Percentiles rank a stretch among this genome's conserved stretches.
phyloP scores from a whole-genome alignment of 2,888 invertebrate species.

The Acrobasis repandana region DNA sequence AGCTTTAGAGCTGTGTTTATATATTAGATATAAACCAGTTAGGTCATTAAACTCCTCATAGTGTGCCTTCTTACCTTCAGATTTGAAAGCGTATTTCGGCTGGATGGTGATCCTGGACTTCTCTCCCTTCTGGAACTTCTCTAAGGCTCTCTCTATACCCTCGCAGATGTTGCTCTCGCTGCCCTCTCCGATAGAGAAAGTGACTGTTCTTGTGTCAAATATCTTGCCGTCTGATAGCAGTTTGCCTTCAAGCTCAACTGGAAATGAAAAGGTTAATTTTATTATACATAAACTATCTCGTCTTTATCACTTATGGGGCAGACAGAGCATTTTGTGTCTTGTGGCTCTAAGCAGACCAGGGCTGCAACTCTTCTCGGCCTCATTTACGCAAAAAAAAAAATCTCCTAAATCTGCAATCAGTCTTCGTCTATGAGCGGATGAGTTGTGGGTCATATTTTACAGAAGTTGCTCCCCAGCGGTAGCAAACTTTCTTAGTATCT shows the following conservation, averaged over 20 bases:
- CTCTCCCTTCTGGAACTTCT: constrained; percentile 91
- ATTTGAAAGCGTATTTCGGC: constrained; percentile 91
- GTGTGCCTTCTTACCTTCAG: constrained; percentile 63
- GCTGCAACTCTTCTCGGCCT: too few species aligned
- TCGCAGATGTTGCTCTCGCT: constrained; percentile 87
- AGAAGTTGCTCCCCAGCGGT: too few species aligned
- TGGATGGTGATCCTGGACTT: constrained; percentile 88
- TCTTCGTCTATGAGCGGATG: too few species aligned
- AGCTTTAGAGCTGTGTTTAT: too few species aligned
- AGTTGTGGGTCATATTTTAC: too few species aligned
- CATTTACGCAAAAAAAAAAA: too few species aligned
- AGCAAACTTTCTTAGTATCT: too few species aligned
- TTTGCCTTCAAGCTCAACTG: constrained; percentile 87
- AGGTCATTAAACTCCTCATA: too few species aligned
- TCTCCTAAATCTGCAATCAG: too few species aligned
- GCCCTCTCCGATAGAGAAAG: constrained; percentile 94
- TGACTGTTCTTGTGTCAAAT: constrained; percentile 92
- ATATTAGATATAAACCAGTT: neutral
- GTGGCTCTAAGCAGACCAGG: too few species aligned
- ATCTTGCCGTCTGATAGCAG: constrained; percentile 84
- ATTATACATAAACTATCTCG: neutral
- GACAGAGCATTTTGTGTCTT: too few species aligned
- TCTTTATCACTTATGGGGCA: too few species aligned
- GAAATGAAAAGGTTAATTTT: constrained; percentile 15
- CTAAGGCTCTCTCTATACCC: constrained; percentile 92